Evolutionary conservation across 2,888 invertebrate genomes (phyloP), one percentile per base, ranked within the genome.

Genomic region (Euplexia lucipara): DNA sequence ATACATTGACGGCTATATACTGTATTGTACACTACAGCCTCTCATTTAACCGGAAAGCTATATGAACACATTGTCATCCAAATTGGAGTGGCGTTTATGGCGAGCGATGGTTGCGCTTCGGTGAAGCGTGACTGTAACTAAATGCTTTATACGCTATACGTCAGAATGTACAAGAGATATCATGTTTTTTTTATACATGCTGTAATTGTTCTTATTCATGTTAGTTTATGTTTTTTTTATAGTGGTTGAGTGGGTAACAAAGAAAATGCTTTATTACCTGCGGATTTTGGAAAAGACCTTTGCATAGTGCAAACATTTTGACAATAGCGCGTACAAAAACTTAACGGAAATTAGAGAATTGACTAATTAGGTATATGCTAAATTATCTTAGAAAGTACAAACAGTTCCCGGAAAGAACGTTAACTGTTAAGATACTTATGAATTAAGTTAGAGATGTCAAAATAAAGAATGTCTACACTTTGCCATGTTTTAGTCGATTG

Each of bases 111-210:
- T 75, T 53, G 53, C 78, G 83, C 81, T 81, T 72, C 77, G 41
- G 22, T 74, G 79, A 70, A 80, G 78, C 78, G 62, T 22, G 49
- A 42, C 77, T 52, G 78, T 71, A 81, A 83, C 71, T 76, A 78
- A 81, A 79, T 70, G 63, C 71, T 42, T 42, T 34, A 32, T 39
- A 32, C 30, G 39, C 22, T 71, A n/a, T 49, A 48, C 22, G n/a
- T 49, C 53, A 41, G 51, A 48, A 12, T 32, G 12, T 49, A 26
- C 7, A 37, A 7, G 39, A 56, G 22, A 57, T 64, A 75, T 70
- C 26, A 64, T 30, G 59, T 54, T 75, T 58, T 75, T 58, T 54
- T 64, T 53, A 35, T 53, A 9, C 22, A 16, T 35, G 16, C 7
- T 30, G 22, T 71, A 69, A 75, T 69, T 69, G 49, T 54, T 56